Evolutionary conservation across 2,888 invertebrate species (phyloP), one percentile per base, ranked within the genome.

Genomic region (Drosophila leonis): DNA sequence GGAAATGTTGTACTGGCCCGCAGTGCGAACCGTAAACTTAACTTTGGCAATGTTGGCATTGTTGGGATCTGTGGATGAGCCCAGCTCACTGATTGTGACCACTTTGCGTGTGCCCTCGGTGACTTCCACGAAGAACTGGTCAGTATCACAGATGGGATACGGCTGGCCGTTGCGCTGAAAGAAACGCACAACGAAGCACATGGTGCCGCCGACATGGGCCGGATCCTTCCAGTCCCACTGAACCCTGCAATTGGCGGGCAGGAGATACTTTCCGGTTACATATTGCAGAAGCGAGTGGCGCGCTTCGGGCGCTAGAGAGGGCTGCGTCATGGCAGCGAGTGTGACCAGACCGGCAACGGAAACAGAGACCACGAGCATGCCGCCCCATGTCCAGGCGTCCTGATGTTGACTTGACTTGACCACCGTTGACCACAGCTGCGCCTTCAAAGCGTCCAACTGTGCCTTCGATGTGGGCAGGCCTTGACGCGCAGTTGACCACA

Each of bases 101-200:
- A 96, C 96, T 94, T 96, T 96, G 87, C 96, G 95, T 49, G 96
- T 96, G 75, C 97, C 97, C 91, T 97, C 97, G 64, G 96, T 96
- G 87, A 98, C 97, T 94, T 97, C 96, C 80, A 98, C 96, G 86
- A 96, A 95, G 81, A 98, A 95, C 92, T 97, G 96, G 94, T 98
- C 98, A 73, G 97, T 97, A 94, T 98, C 97, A 94, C 98, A 98
- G 92, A 98, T 96, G 81, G 98, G 98, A 94, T 98, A 98, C 78
- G 98, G 97, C 92, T 97, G 97, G 29, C 98, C 98, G 93, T 98
- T 98, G 77, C 98, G 95, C 94, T 98, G 98, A 94, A 95, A 98
- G 94, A 98, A 98, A 94, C 96, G 94, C 82, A 98, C 97, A 65
- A 96, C 96, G 94, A 98, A 98, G 92, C 97, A 97, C 95, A 98